Evolutionary conservation across 2,113 vertebrate species (phyloP).

Genomic region (Pithys albifrons): DNA sequence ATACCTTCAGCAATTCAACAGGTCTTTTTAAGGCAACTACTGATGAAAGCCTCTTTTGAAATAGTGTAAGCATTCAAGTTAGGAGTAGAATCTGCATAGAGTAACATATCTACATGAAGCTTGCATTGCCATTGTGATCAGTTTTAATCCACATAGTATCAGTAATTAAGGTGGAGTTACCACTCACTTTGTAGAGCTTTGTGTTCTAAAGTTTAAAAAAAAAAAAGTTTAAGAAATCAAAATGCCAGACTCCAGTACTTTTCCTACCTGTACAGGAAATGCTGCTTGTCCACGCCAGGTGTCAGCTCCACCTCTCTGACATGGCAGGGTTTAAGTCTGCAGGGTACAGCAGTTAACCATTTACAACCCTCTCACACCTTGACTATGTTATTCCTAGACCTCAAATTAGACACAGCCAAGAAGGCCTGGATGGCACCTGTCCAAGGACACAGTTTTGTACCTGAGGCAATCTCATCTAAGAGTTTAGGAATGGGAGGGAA

Average conservation of each 20-base stretch:
- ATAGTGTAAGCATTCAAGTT: neutral
- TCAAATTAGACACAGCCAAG: neutral
- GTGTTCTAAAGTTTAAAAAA: neutral
- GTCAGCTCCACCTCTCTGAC: neutral
- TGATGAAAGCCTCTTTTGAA: neutral
- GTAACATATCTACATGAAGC: accelerated
- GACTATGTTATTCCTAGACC: neutral
- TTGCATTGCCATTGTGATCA: neutral
- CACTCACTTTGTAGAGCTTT: neutral
- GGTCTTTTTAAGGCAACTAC: neutral
- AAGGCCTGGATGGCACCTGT: neutral
- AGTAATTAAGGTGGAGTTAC: neutral
- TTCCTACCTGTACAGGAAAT: neutral
- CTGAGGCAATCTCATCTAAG: neutral
- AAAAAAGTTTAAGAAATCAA: neutral
- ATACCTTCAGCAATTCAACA: neutral
- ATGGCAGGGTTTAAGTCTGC: neutral
- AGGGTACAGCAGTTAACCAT: neutral
- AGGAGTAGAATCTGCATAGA: neutral
- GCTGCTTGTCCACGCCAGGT: neutral
- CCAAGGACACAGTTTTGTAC: neutral
- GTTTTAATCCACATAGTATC: neutral
- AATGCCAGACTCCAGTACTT: neutral
- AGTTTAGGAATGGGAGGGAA: neutral
- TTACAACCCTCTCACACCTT: neutral